Conservation (phyloP, 1,140 invertebrate species). For the roundworm (Caenorhabditis elegans) region WBcel235 BX284602.5:14643501-14644000, state of each 20-base stretch:
- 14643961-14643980: too few species aligned
- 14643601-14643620: neutral
- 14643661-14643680: constrained; percentile 14
- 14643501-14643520: constrained; percentile 53
- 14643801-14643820: too few species aligned
- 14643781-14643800: too few species aligned
- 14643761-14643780: too few species aligned
- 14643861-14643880: too few species aligned
- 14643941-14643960: too few species aligned
- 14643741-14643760: neutral
- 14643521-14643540: constrained; percentile 51
- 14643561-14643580: constrained; percentile 32
- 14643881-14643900: too few species aligned
- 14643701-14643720: constrained; percentile 49
- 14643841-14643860: too few species aligned
- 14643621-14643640: neutral
- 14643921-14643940: too few species aligned
- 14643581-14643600: neutral
- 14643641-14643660: neutral
- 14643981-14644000: neutral
- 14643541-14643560: constrained; percentile 54
- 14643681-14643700: constrained; percentile 41
- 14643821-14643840: too few species aligned
- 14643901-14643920: too few species aligned
- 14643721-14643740: constrained; percentile 45